Base-by-base conservation (phyloP, 2,797 vertebrate genomes). In the Iguana delicatissima region DNA sequence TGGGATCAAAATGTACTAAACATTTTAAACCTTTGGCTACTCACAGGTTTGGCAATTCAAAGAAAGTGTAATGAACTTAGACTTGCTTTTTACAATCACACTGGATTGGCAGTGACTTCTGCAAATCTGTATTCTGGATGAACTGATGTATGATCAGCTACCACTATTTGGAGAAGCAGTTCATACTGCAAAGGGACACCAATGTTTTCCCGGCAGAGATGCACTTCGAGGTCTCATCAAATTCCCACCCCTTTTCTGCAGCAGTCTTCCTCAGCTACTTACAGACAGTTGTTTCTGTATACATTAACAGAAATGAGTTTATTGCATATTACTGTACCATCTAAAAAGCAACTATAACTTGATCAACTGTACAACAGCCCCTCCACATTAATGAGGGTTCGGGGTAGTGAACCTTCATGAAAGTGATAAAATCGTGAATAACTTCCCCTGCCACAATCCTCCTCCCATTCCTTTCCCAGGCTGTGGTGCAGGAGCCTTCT, bases 21-120 rank as follows among this genome's bases (percentile, higher is more conserved):
- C 0, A 42, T n/a, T 83, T 89, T 93, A 80, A 94, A 87, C 89
- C 93, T 92, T 90, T 80, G 87, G 86, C 81, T 84, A 93, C 92
- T 93, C 69, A 89, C 74, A 55, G 20, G 90, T 52, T 83, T 62
- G 82, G 26, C 32, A 90, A 85, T 57, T 86, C 91, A 81, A 24
- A 77, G 90, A 83, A 80, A 92, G 92, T 81, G 69, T 73, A 46
- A 0, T 0, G 84, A 85, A 74, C 93, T 88, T 90, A 93, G 52
- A 89, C 79, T 89, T 85, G 88, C 90, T 79, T 80, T 38, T 0
- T 0, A 88, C 69, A 91, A 69, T 20, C 18, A 24, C 38, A 79
- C 85, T 89, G 89, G 0, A 1, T 0, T 0, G 82, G 73, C 76
- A 35, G 82, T 84, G 74, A 52, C 55, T 73, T 84, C 42, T 32